Conservation (phyloP, 2,113 vertebrate genomes). For the Genyomyrus donnyi region DNA sequence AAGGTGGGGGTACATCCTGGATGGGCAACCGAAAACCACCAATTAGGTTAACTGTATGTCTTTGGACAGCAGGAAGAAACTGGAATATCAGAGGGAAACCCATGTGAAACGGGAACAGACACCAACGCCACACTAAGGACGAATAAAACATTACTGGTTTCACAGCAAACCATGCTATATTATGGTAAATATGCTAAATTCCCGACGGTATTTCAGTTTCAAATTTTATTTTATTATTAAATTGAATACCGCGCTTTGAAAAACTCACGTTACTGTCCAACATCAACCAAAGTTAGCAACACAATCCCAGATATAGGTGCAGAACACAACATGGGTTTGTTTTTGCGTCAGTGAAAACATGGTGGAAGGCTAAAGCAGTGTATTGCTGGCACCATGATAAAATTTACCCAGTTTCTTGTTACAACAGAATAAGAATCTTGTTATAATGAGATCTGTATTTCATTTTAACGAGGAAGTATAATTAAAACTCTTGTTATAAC, state of each 20-base stretch:
- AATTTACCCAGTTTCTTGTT: background rate
- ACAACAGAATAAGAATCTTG: background rate
- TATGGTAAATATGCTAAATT: background rate
- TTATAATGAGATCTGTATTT: background rate
- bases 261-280: background rate
- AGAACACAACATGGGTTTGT: background rate
- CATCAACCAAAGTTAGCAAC: background rate
- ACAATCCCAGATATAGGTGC: background rate
- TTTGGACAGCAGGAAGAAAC: background rate
- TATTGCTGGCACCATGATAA: background rate
- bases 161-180: background rate
- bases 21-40: background rate
- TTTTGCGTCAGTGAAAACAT: background rate
- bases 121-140: background rate
- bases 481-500: background rate
- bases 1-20: background rate
- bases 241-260: background rate
- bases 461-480: background rate
- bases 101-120: background rate
- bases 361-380: background rate
- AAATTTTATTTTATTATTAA: background rate
- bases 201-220: background rate
- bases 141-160: background rate
- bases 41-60: background rate
- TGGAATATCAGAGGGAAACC: background rate